Evolutionary conservation across 2,888 invertebrate genomes (phyloP).

Genomic region (Xestobium rufovillosum): DNA sequence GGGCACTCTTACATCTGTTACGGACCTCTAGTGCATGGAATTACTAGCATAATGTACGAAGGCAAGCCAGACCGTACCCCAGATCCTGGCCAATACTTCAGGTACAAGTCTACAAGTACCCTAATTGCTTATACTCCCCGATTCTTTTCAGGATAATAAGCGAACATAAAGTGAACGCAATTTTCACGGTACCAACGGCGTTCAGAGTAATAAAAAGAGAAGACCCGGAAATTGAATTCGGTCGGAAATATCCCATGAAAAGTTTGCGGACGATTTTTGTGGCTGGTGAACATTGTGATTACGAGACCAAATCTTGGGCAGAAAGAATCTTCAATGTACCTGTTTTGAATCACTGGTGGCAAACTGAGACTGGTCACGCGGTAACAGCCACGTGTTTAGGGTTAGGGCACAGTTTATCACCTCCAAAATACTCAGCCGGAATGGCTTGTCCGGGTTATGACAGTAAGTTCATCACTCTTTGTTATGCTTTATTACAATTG

Average conservation of each 20-base stretch:
- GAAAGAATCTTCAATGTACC: conserved; percentile 64
- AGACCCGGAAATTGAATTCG: conserved; percentile 65
- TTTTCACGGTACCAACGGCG: conserved; percentile 89
- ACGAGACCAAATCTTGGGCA: conserved; percentile 78
- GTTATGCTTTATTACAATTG: conserved; percentile 9
- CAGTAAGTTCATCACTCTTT: conserved; percentile 48
- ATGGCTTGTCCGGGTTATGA: conserved; percentile 85
- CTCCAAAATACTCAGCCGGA: conserved; percentile 71
- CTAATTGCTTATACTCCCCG: no score
- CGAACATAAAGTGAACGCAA: conserved; percentile 74
- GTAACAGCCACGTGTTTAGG: conserved; percentile 81
- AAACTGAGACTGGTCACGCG: conserved; percentile 89
- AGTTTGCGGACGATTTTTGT: conserved; percentile 68
- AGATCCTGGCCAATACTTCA: conserved; percentile 85
- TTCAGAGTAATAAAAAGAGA: conserved; percentile 76
- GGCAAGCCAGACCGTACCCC: conserved; percentile 95
- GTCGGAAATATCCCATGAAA: conserved; percentile 60
- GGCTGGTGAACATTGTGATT: conserved; percentile 90
- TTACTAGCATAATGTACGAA: conserved; percentile 79
- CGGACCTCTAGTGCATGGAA: conserved; percentile 74
- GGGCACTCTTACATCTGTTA: conserved; percentile 94
- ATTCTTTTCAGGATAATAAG: conserved; percentile 73
- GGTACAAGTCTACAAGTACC: conserved; percentile 51
- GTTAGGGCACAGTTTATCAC: conserved; percentile 59
- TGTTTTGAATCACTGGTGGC: conserved; percentile 94